These are phyloP conservation scores for Liodrosophila aerea DNA, from an alignment of 2,888 invertebrate genomes.

Conservation along the genomic window DNA sequence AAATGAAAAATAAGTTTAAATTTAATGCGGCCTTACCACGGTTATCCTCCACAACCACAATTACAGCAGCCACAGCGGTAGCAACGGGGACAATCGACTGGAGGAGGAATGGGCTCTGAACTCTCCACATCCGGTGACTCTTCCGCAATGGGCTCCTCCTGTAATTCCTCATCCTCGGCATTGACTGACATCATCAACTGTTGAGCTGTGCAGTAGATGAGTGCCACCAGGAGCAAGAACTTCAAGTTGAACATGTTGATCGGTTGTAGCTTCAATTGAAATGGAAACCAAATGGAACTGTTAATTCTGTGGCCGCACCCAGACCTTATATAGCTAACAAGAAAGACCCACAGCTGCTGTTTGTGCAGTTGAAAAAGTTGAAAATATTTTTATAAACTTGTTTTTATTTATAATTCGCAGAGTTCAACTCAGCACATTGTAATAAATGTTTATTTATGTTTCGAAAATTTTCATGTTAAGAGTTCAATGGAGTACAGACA, in stretches of 20 bases:
- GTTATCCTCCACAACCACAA: not conserved
- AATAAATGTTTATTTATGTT: not conserved
- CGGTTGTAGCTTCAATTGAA: not conserved
- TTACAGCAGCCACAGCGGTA: not conserved
- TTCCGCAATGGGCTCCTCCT: too few relatives aligned
- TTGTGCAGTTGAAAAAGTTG: slow-evolving; percentile 50
- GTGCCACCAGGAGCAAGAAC: slow-evolving; percentile 42
- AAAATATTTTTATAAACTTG: slow-evolving; percentile 4
- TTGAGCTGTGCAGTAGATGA: slow-evolving; percentile 37
- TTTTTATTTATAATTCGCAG: slow-evolving; percentile 9
- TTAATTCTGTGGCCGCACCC: not conserved
- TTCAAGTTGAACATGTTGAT: slow-evolving; percentile 48
- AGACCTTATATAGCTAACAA: slow-evolving; percentile 33
- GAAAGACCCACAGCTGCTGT: slow-evolving; percentile 16
- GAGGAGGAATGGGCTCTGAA: too few relatives aligned
- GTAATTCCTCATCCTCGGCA: not conserved
- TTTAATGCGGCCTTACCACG: slow-evolving; percentile 1
- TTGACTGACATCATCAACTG: slow-evolving; percentile 7
- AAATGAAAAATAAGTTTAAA: not conserved
- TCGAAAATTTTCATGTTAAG: not conserved
- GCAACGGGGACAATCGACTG: too few relatives aligned
- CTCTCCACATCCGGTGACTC: too few relatives aligned
- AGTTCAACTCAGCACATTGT: too few relatives aligned
- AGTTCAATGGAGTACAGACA: not conserved
- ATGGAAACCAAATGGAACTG: slow-evolving; percentile 10